phyloP scores from a whole-genome alignment of 1,140 invertebrate genomes.

The Drosophila ficusphila region DNA sequence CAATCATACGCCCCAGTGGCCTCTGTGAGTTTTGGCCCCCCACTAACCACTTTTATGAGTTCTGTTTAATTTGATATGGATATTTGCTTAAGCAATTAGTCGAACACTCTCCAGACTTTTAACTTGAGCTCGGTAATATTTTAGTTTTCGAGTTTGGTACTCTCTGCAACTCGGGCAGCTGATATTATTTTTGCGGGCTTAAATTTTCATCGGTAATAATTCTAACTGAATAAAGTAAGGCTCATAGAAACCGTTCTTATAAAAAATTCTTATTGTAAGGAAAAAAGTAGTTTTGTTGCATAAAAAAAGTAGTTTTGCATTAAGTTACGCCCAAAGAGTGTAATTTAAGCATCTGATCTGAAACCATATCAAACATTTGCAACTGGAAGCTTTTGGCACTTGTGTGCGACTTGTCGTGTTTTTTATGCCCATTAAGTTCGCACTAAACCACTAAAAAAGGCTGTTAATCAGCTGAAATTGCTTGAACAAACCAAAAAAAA shows the following conservation, averaged over 20 bases:
- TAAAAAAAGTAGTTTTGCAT: too few species aligned
- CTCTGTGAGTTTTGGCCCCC: slow-evolving; percentile 25
- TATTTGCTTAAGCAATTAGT: slow-evolving; percentile 65
- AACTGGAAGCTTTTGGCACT: slow-evolving; percentile 54
- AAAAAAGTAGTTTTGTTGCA: too few species aligned
- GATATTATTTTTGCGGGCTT: too few species aligned
- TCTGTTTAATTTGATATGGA: slow-evolving; percentile 50
- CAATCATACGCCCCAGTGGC: slow-evolving; percentile 75
- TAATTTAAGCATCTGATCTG: neutral
- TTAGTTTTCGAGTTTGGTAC: neutral
- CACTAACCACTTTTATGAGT: slow-evolving; percentile 31
- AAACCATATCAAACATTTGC: slow-evolving; percentile 10
- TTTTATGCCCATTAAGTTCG: slow-evolving; percentile 69
- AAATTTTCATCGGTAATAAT: too few species aligned
- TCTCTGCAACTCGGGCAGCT: neutral
- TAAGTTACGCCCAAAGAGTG: neutral
- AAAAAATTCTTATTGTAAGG: too few species aligned
- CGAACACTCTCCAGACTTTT: slow-evolving; percentile 21
- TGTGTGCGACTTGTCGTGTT: slow-evolving; percentile 42
- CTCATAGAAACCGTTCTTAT: too few species aligned
- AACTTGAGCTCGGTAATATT: neutral
- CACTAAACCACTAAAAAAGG: slow-evolving; percentile 74
- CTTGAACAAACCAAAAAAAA: slow-evolving; percentile 7
- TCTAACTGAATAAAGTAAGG: too few species aligned
- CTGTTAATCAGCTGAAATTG: slow-evolving; percentile 62